Conservation (phyloP, 2,888 invertebrate species). For the Oligia fasciuncula region DNA sequence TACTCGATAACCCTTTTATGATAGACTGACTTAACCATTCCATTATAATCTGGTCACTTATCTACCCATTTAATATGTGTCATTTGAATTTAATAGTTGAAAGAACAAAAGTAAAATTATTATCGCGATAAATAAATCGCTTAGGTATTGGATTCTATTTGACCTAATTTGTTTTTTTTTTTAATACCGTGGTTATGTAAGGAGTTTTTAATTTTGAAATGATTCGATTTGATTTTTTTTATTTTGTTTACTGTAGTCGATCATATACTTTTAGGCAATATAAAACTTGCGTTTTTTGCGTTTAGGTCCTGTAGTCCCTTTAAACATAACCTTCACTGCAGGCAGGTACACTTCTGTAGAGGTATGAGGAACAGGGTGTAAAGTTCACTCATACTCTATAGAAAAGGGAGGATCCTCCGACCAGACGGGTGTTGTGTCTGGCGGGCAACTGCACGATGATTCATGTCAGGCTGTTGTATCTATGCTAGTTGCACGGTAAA, state of each 20-base stretch:
- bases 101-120: background rate
- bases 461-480: no score
- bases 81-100: constrained; percentile 3
- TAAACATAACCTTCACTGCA: no score
- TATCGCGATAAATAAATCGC: constrained; percentile 7
- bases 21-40: constrained; percentile 17
- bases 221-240: background rate
- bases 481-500: no score
- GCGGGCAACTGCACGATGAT: no score
- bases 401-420: no score
- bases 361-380: no score
- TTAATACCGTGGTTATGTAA: background rate
- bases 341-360: no score
- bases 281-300: no score
- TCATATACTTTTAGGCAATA: no score
- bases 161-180: constrained; percentile 21
- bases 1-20: constrained; percentile 43
- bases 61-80: background rate
- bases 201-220: background rate
- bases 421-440: no score
- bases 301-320: no score
- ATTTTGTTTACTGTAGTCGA: background rate
- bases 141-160: background rate
- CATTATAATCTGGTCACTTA: constrained; percentile 32
- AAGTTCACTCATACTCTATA: no score